Evolutionary conservation across 2,113 vertebrate species (phyloP).

Genomic region (Polyodon spathula): DNA sequence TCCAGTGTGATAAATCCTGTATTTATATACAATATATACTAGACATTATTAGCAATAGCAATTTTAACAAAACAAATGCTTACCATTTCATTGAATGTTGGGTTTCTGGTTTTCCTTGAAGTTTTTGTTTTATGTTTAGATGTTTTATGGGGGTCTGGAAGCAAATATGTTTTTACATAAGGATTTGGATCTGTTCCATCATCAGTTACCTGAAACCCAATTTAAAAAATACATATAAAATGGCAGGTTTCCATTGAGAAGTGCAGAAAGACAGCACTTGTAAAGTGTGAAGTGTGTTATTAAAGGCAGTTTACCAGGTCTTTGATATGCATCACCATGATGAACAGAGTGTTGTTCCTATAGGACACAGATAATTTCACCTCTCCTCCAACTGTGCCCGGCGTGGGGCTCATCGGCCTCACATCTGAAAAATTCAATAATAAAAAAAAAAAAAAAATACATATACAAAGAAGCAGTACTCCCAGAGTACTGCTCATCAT

Average conservation of each 20-base stretch:
- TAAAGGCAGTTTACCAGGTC: slow-evolving; percentile 66
- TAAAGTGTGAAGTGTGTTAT: not conserved
- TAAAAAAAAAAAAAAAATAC: not conserved
- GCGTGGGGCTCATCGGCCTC: slow-evolving; percentile 66
- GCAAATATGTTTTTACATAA: slow-evolving; percentile 94
- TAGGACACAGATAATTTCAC: slow-evolving; percentile 94
- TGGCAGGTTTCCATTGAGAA: not conserved
- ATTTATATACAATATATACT: too few species aligned
- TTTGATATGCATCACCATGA: slow-evolving; percentile 99
- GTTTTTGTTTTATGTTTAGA: slow-evolving; percentile 97
- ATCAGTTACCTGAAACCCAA: slow-evolving; percentile 69
- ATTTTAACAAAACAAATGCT: too few species aligned
- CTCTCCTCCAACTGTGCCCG: slow-evolving; percentile 85
- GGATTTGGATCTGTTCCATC: slow-evolving; percentile 93
- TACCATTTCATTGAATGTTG: slow-evolving; percentile 98
- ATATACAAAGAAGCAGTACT: too few species aligned
- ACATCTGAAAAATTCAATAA: slow-evolving; percentile 39
- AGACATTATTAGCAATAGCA: too few species aligned
- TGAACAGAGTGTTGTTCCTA: slow-evolving; percentile 88
- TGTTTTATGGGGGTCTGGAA: slow-evolving; percentile 87
- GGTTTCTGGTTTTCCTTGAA: slow-evolving; percentile 89
- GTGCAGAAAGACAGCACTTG: not conserved
- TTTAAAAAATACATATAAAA: slow-evolving; percentile 6
- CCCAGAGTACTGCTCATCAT: too few species aligned
- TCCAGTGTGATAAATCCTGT: not conserved